Conservation (phyloP, 2,113 vertebrate genomes). For the Gopherus flavomarginatus region DNA sequence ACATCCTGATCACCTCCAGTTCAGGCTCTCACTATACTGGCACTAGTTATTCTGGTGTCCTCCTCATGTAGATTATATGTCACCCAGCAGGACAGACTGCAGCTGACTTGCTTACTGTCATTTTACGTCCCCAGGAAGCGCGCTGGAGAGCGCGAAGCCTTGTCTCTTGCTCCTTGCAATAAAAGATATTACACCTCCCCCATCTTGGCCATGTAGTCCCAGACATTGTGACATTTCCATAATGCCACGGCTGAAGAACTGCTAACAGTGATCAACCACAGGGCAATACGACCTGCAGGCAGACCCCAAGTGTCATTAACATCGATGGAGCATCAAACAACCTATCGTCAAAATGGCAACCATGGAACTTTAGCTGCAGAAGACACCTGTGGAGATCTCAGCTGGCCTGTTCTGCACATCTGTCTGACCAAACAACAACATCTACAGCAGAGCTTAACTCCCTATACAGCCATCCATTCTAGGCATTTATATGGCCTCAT, state of each 20-base stretch:
- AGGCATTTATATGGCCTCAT: no score
- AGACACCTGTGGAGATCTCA: accelerated
- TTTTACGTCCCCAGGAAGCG: no score
- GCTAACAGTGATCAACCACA: background rate
- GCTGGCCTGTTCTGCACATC: background rate
- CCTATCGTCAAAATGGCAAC: background rate
- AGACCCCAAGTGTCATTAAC: background rate
- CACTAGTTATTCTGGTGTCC: background rate
- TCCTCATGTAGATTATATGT: background rate
- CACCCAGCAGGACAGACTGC: background rate
- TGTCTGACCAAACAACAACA: background rate
- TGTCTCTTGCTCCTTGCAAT: background rate
- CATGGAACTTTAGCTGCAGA: background rate
- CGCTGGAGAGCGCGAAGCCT: accelerated
- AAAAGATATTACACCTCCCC: background rate
- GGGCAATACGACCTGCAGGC: no score
- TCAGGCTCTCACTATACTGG: background rate
- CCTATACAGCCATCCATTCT: accelerated
- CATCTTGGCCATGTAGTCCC: background rate
- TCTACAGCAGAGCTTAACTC: background rate
- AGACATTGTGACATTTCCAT: background rate
- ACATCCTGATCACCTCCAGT: accelerated
- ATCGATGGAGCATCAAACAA: background rate
- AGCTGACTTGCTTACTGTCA: background rate
- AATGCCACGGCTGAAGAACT: background rate